Base-by-base conservation (phyloP, 2,888 invertebrate species). In the Andrena haemorrhoa region DNA sequence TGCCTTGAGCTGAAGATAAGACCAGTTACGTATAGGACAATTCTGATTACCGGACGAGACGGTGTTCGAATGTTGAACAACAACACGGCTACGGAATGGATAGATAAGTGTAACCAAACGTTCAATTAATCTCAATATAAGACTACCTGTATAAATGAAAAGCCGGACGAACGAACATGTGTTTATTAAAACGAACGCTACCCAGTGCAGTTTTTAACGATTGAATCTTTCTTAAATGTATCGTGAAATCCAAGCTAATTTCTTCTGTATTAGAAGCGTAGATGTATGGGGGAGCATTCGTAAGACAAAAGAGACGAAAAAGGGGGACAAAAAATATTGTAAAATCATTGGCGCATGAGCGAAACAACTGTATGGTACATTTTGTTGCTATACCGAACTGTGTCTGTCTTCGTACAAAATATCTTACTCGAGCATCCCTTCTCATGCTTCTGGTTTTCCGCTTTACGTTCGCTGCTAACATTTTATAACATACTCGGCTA, bases 1-100 rank as follows among this genome's bases (percentile, higher is more conserved):
- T 88, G 87, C 87, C 87, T 88, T 88, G 82, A 84, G 41, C 23
- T 60, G 80, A 88, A 86, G 82, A 81, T 75, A 83, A 88, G 81
- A 88, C 82, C 86, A 86, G 86, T 86, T 86, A 75, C 47, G 83
- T 88, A 84, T 84, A 84, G 84, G 86, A 66, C 75, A 70, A 77
- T 75, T 66, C 53, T 56, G 49, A 61, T 26, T 16, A 12, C 20
- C 29, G 26, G 12, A 35, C n/a, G n/a, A 23, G 71, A 41, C 41
- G 26, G 65, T 49, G 77, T 77, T 77, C 77, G 63, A 72, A n/a
- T 16, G 63, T 71, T 49, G 47, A 47, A 26, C 23, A 29, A 35
- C 33, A 47, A 41, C 33, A 26, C 51, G 35, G 51, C 33, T 41
- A 10, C 33, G 16, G 49, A 61, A 47, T 26, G 41, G 41, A 41